Evolutionary conservation across 2,888 invertebrate genomes (phyloP).

Genomic region (Athetis lepigone): DNA sequence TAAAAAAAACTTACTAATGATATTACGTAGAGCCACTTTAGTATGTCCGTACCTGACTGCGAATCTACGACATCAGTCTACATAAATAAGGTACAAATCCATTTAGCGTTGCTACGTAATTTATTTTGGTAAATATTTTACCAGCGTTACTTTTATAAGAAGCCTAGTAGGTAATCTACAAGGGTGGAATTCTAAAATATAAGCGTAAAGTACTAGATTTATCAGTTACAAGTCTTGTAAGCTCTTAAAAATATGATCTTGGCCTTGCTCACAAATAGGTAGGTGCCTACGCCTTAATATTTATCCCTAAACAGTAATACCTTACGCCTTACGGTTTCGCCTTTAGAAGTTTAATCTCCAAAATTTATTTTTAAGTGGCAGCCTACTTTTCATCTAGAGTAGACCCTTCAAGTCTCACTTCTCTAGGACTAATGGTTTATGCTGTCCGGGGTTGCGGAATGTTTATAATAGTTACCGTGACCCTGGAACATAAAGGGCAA

Average conservation of each 20-base stretch:
- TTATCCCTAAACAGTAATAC: background rate
- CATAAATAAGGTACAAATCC: slow-evolving; percentile 1
- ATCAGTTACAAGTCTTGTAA: slow-evolving; percentile 17
- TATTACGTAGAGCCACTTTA: too few relatives aligned
- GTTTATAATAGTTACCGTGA: too few relatives aligned
- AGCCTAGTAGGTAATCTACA: slow-evolving; percentile 1
- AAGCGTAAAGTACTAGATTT: slow-evolving; percentile 29
- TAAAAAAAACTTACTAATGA: too few relatives aligned
- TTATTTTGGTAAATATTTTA: slow-evolving; percentile 14
- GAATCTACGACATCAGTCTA: background rate
- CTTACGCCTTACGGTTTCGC: too few relatives aligned
- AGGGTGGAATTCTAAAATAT: slow-evolving; percentile 4
- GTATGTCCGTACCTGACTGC: too few relatives aligned
- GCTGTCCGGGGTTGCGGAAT: too few relatives aligned
- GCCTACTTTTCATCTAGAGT: too few relatives aligned
- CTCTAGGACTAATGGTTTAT: too few relatives aligned
- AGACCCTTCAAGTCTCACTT: too few relatives aligned
- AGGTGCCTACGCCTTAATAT: background rate
- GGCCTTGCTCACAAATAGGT: background rate
- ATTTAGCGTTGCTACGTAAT: background rate
- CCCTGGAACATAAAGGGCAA: too few relatives aligned
- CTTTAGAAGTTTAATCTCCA: too few relatives aligned
- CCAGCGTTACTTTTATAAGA: background rate
- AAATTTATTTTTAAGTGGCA: too few relatives aligned
- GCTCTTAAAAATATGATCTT: slow-evolving; percentile 14